Base-by-base conservation (phyloP, 2,113 vertebrate species). In the Labrus mixtus region DNA sequence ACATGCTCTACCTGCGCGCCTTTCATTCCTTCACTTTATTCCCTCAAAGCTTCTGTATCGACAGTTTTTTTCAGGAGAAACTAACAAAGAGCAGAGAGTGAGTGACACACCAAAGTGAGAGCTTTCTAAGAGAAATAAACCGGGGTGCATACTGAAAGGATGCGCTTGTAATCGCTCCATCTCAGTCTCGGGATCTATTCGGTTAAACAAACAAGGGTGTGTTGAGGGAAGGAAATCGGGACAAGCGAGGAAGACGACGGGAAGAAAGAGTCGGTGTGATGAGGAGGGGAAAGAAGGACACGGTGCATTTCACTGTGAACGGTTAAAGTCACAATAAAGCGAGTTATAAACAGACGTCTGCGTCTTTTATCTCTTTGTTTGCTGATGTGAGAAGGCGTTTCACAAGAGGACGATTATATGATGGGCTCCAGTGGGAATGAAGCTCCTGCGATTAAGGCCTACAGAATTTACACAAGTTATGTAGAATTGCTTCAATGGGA, bases 161-260 rank as follows among this genome's bases (percentile, higher is more conserved):
- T 90, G 95, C 93, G 94, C 94, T 94, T 95, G 95, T 95, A 93
- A 94, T 93, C 93, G 94, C 93, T 93, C 87, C 90, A 92, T 96
- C 78, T 95, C 93, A 90, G 93, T 92, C 92, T 88, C 69, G 29
- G 70, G 63, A 59, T 88, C 95, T 91, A 94, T 95, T 94, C 81
- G 88, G 86, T 88, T 94, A 95, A 97, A 95, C 95, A 96, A 97
- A 97, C 91, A 96, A 96, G 94, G 82, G 91, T 86, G 76, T 94
- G 94, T 95, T 95, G 67, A 53, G 59, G 81, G 79, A 76, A 22
- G 76, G 84, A 91, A 95, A 90, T 87, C 78, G 81, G 85, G 86
- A 93, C 91, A 94, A 92, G 85, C 77, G 89, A 88, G 83, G 73
- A 87, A 68, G 82, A 80, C 19, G 77, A 75, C 20, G 75, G 19